Percentiles rank a stretch among this genome's conserved stretches.
Conservation (phyloP, 2,888 invertebrate species). For the Mythimna impura region DNA sequence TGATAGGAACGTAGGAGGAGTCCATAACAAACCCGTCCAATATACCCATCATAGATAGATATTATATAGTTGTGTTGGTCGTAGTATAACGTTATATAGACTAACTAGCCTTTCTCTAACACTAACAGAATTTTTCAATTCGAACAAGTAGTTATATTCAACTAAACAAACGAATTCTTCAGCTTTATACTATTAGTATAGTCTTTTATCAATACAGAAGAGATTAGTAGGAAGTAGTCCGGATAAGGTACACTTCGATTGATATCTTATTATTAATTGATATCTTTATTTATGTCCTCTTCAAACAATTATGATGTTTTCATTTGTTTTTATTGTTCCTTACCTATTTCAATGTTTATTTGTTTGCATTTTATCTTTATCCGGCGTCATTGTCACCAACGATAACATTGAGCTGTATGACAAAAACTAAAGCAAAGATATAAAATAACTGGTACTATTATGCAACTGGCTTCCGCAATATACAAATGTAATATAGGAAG, state of each 20-base stretch:
- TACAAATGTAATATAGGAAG: slow-evolving; percentile 56
- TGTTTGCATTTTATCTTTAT: slow-evolving; percentile 9
- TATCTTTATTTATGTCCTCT: background rate
- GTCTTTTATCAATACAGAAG: background rate
- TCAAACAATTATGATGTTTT: background rate
- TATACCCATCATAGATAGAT: background rate
- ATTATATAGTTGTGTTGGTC: too few relatives aligned
- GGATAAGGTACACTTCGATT: background rate
- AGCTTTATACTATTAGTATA: too few relatives aligned
- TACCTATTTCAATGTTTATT: background rate
- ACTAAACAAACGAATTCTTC: too few relatives aligned
- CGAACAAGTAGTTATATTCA: too few relatives aligned
- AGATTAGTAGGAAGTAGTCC: background rate
- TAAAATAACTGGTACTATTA: slow-evolving; percentile 40
- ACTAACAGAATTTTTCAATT: too few relatives aligned
- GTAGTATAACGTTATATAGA: too few relatives aligned
- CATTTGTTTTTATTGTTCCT: background rate
- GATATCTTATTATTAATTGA: background rate
- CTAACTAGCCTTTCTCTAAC: too few relatives aligned
- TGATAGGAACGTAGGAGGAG: background rate
- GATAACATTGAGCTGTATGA: slow-evolving; percentile 27
- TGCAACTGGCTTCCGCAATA: slow-evolving; percentile 51
- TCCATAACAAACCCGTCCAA: background rate
- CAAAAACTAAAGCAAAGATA: slow-evolving; percentile 20
- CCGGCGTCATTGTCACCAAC: slow-evolving; percentile 16